Conservation (phyloP, 2,888 invertebrate genomes). For the Platycnemis pennipes region DNA sequence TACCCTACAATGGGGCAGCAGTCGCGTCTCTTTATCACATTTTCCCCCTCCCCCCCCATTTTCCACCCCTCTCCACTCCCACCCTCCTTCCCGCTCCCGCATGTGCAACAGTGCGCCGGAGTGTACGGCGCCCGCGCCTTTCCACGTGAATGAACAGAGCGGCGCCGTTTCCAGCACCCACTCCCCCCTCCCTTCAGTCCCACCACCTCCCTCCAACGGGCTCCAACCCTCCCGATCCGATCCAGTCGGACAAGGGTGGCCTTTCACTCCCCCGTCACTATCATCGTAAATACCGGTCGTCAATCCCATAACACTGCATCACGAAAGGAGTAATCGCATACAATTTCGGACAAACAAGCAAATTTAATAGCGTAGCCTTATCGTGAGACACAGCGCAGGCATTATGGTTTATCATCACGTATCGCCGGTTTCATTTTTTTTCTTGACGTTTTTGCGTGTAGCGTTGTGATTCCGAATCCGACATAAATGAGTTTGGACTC, state of each 20-base stretch:
- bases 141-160: constrained; percentile 8
- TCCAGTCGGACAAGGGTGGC: no score
- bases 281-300: no score
- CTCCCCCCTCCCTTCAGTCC: background rate
- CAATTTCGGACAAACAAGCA: no score
- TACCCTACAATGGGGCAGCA: background rate
- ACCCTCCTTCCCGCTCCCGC: background rate
- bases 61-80: background rate
- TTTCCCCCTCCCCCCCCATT: background rate
- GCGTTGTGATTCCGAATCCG: no score
- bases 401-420: no score
- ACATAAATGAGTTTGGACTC: no score
- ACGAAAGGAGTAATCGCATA: no score
- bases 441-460: no score
- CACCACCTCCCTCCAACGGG: background rate
- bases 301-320: no score
- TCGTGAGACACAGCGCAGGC: no score
- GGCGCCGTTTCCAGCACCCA: background rate
- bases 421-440: no score
- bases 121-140: background rate
- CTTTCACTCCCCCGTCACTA: background rate
- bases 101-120: background rate
- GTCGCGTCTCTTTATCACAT: background rate
- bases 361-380: no score
- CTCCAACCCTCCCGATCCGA: background rate